Evolutionary conservation across 2,113 vertebrate genomes (phyloP).

Genomic region (Caranx ignobilis): DNA sequence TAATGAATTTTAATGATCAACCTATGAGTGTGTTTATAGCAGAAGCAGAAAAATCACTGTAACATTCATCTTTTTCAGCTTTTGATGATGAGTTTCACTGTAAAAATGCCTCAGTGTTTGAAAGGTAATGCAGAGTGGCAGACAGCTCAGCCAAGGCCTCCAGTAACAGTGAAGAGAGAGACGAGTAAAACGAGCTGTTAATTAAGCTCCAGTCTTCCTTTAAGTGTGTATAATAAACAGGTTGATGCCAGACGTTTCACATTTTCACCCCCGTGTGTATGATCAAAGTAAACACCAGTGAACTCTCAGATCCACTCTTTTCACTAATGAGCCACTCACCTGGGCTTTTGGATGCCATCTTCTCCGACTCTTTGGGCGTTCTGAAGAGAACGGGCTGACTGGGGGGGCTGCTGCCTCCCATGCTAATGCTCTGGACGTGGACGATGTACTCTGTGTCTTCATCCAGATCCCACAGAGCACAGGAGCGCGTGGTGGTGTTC

Average conservation of each 20-base stretch:
- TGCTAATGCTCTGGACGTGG: conserved; percentile 95
- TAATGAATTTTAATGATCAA: conserved; percentile 17
- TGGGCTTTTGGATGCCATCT: conserved; percentile 94
- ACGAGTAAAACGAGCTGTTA: no score
- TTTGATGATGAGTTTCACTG: background rate
- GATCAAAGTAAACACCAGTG: background rate
- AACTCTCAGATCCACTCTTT: background rate
- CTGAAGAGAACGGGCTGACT: conserved; percentile 95
- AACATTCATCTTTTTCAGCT: no score
- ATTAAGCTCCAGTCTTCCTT: no score
- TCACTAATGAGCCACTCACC: conserved; percentile 76
- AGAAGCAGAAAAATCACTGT: no score
- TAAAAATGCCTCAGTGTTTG: background rate
- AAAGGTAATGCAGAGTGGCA: no score
- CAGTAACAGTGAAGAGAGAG: no score
- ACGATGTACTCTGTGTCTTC: conserved; percentile 97
- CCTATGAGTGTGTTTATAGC: background rate
- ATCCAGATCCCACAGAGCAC: conserved; percentile 95
- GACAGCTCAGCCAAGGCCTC: no score
- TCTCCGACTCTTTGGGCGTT: conserved; percentile 94
- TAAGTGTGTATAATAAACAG: no score
- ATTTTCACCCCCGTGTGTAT: background rate
- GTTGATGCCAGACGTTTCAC: no score
- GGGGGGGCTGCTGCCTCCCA: conserved; percentile 93
- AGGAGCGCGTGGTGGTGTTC: conserved; percentile 97